Base-by-base conservation (phyloP, 2,888 invertebrate genomes). In the Callyntrura sp. region DNA sequence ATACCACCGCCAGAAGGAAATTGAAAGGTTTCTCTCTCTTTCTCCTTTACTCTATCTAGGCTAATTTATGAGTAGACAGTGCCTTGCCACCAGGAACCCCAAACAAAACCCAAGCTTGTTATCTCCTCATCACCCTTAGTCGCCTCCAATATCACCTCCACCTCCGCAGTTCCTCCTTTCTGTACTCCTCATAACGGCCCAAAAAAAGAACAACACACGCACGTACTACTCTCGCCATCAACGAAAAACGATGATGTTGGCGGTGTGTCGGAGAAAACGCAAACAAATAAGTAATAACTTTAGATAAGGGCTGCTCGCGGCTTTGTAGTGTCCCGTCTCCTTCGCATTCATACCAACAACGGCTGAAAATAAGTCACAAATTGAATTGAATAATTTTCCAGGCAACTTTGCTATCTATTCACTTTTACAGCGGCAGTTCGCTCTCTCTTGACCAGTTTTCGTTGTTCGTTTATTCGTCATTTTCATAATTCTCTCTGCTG, bases 121-220 rank as follows among this genome's bases (percentile, higher is more conserved):
- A 81, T 81, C 81, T 62, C 43, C 43, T 79, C 57, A 79, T 60
- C 79, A 79, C 28, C 81, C 60, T 60, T 62, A 51, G 48, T 76
- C 55, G 55, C 78, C 78, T 78, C 78, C 28, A 78, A 78, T 78
- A 78, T 78, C 78, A 78, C 78, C 78, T 78, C 78, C 78, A 78
- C 78, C 78, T 78, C 25, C 57, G 25, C 68, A 23, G 28, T 23
- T 17, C 28, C 14, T 65, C 12, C 28, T 12, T 25, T 4, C 35
- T n/a, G 55, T 17, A 28, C 6, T 23, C 20, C 28, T 17, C 20
- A 17, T 55, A 14, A 55, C 17, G 12, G 1, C 55, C 14, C 12
- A 62, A 62, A 62, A 62, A 43, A 45, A 23, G 23, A 51, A 51
- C 23, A 76, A 68, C 25, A 35, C 35, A 35, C 2, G 35, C 6